These are phyloP conservation scores for Drosophila merina DNA, from an alignment of 2,888 invertebrate species.

Conservation along the genomic window DNA sequence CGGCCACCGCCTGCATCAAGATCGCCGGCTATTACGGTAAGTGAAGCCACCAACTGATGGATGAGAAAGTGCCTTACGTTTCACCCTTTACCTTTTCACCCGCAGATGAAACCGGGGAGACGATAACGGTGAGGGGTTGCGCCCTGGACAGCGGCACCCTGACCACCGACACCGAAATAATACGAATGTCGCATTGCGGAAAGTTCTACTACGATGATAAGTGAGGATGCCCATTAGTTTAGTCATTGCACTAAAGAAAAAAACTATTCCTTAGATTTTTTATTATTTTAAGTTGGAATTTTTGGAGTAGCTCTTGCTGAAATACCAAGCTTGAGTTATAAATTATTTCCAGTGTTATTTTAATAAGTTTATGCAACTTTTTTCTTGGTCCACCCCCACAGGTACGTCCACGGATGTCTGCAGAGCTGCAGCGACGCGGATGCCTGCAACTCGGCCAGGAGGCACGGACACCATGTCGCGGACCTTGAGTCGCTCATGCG, in stretches of 20 bases:
- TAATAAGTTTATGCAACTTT: slow-evolving; percentile 28
- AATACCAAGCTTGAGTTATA: too few relatives aligned
- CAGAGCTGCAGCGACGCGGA: slow-evolving; percentile 97
- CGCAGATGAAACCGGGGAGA: slow-evolving; percentile 91
- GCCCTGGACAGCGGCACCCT: slow-evolving; percentile 97
- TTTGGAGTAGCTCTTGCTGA: too few relatives aligned
- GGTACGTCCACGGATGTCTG: slow-evolving; percentile 96
- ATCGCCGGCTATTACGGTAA: slow-evolving; percentile 95
- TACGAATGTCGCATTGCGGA: slow-evolving; percentile 98
- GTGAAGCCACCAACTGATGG: slow-evolving; percentile 17
- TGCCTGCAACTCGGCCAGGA: slow-evolving; percentile 89
- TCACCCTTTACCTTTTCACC: background rate
- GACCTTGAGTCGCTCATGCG: slow-evolving; percentile 44
- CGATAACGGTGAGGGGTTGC: slow-evolving; percentile 95
- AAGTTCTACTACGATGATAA: slow-evolving; percentile 94
- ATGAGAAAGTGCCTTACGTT: background rate
- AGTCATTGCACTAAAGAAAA: background rate
- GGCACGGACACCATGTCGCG: slow-evolving; percentile 38
- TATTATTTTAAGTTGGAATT: background rate
- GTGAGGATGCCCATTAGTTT: slow-evolving; percentile 84
- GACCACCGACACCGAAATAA: slow-evolving; percentile 98
- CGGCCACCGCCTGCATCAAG: slow-evolving; percentile 98
- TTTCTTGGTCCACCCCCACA: slow-evolving; percentile 76
- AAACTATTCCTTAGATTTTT: background rate
- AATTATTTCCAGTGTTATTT: background rate